Conservation (phyloP, 2,113 vertebrate species). For the Furnarius figulus region DNA sequence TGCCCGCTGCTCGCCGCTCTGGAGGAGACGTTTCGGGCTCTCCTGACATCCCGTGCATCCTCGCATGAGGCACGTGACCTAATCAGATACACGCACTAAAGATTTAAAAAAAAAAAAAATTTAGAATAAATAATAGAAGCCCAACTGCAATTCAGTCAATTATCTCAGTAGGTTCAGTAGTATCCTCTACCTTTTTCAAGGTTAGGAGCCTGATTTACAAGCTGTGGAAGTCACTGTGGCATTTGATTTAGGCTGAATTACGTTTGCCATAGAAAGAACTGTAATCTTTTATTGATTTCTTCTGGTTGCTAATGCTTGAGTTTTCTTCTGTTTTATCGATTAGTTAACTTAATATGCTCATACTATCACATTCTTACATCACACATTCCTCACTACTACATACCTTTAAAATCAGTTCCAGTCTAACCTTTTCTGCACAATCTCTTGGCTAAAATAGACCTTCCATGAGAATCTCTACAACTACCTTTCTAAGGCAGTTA, state of each 20-base stretch:
- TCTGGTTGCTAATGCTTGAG: not conserved
- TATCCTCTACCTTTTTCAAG: not conserved
- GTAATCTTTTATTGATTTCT: not conserved
- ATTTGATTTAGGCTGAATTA: not conserved
- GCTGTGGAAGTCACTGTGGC: not conserved
- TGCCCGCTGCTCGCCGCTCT: fast-evolving
- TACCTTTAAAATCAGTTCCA: not conserved
- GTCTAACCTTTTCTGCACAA: not conserved
- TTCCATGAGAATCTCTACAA: not conserved
- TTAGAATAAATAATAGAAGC: not conserved
- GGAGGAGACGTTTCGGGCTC: not conserved
- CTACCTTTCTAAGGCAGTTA: not conserved
- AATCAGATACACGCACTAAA: not conserved
- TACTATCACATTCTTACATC: not conserved
- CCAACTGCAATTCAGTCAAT: not conserved
- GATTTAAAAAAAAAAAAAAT: not conserved
- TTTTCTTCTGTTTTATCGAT: not conserved
- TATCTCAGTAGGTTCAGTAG: not conserved
- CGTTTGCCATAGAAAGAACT: not conserved
- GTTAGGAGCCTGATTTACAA: not conserved
- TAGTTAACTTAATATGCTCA: not conserved
- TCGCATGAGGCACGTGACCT: not conserved
- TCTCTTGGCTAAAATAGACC: not conserved
- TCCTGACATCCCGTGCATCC: not conserved
- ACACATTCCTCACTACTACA: not conserved